A percentile compares a stretch with the other conserved stretches of the same genome.
phyloP scores from a whole-genome alignment of 2,797 vertebrate species.

The Anguilla obscura region DNA sequence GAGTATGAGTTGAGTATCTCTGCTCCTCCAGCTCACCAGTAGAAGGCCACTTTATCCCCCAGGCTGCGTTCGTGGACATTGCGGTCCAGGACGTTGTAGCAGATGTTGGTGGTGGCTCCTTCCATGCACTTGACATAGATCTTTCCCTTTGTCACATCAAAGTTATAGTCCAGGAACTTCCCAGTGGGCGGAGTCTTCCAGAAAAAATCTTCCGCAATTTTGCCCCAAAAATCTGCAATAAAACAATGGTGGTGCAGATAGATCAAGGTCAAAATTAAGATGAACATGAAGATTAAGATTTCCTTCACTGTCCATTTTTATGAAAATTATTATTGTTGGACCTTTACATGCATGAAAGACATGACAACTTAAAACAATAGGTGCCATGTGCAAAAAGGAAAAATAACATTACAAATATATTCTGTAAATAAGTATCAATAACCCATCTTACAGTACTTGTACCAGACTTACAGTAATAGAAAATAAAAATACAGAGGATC shows the following conservation, averaged over 20 bases:
- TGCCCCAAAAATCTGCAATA: conserved; percentile 87
- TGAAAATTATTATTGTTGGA: no score
- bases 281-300: not conserved
- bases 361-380: not conserved
- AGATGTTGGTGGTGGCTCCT: conserved; percentile 93
- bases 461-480: not conserved
- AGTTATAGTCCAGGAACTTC: conserved; percentile 89
- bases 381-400: no score
- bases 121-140: conserved; percentile 94
- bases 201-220: conserved; percentile 88
- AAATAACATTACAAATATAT: no score
- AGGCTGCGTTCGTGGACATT: conserved; percentile 86
- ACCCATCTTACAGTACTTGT: not conserved
- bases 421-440: not conserved
- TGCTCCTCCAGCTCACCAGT: conserved; percentile 76
- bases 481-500: not conserved
- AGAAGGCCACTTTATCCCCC: conserved; percentile 91
- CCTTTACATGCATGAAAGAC: no score
- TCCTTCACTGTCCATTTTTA: no score
- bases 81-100: conserved; percentile 93
- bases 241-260: conserved; percentile 21
- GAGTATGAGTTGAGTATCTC: not conserved
- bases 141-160: conserved; percentile 92
- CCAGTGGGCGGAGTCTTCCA: conserved; percentile 86
- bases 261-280: not conserved